phyloP scores from a whole-genome alignment of 2,113 vertebrate genomes.

The Ancistrus triradiatus region DNA sequence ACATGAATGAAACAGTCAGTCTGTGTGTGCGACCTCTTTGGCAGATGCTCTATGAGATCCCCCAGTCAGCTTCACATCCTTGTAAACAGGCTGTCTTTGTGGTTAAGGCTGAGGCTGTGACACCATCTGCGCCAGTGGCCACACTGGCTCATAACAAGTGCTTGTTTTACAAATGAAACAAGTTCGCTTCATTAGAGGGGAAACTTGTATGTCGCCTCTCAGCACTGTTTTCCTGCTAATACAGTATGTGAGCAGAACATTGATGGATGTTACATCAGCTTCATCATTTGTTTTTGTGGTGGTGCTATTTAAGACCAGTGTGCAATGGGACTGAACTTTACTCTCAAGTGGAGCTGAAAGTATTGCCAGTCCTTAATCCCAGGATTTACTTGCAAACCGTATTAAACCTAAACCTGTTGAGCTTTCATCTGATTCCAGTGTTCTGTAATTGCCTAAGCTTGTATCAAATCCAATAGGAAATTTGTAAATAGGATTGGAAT shows the following conservation, averaged over 20 bases:
- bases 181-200: conserved; percentile 16
- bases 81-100: conserved; percentile 32
- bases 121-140: conserved; percentile 25
- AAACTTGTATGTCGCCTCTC: conserved; percentile 5
- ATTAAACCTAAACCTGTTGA: too few relatives aligned
- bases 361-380: too few relatives aligned
- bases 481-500: too few relatives aligned
- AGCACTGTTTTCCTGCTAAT: neutral
- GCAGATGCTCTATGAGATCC: conserved; percentile 4
- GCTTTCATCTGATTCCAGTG: too few relatives aligned
- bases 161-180: conserved; percentile 25
- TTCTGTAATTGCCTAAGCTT: too few relatives aligned
- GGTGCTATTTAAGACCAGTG: too few relatives aligned
- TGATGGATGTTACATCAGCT: neutral
- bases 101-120: neutral
- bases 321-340: too few relatives aligned
- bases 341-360: too few relatives aligned
- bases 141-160: conserved; percentile 13
- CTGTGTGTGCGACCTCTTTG: conserved; percentile 26
- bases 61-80: conserved; percentile 22
- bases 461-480: too few relatives aligned
- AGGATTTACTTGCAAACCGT: too few relatives aligned
- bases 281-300: neutral
- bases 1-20: conserved; percentile 23
- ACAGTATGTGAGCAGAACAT: conserved; percentile 9